phyloP scores from a whole-genome alignment of 92 coral and sea anemone species.

The Phenganax stokvisi region DNA sequence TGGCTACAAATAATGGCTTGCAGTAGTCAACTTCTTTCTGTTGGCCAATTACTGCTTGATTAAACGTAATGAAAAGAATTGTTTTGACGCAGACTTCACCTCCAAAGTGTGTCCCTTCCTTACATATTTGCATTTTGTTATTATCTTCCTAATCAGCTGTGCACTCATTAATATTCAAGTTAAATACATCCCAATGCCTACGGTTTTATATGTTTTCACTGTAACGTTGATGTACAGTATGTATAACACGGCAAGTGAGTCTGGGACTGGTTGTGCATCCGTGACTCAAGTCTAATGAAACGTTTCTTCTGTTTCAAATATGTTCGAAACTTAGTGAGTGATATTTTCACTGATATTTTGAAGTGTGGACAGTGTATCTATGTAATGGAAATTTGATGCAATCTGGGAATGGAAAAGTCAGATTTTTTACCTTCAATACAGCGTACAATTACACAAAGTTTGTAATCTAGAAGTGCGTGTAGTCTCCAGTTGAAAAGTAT shows the following conservation, averaged over 20 bases:
- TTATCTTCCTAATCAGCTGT: slow-evolving; percentile 32
- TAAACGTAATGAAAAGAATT: slow-evolving; percentile 12
- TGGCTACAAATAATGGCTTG: not conserved
- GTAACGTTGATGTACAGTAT: slow-evolving; percentile 16
- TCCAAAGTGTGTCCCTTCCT: slow-evolving; percentile 1
- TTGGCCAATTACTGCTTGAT: slow-evolving; percentile 20
- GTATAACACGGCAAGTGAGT: not conserved
- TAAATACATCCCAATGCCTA: slow-evolving; percentile 18
- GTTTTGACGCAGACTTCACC: slow-evolving; percentile 9
- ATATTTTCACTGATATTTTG: not conserved
- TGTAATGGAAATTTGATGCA: slow-evolving; percentile 18
- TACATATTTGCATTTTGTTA: slow-evolving; percentile 6
- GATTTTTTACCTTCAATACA: slow-evolving; percentile 5
- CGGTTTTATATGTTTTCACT: slow-evolving; percentile 14
- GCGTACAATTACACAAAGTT: not conserved
- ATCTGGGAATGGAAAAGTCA: slow-evolving; percentile 12
- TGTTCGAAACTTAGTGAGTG: not conserved
- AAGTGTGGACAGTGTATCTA: slow-evolving; percentile 13
- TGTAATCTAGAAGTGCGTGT: not conserved
- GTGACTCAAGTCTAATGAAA: not conserved
- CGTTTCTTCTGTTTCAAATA: no score
- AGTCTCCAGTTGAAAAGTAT: not conserved
- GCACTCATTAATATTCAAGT: slow-evolving; percentile 25
- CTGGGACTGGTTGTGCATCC: not conserved
- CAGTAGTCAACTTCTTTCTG: not conserved